Evolutionary conservation across 23 tunicate species (phyloP).

Genomic region (Trididemnum clinides): DNA sequence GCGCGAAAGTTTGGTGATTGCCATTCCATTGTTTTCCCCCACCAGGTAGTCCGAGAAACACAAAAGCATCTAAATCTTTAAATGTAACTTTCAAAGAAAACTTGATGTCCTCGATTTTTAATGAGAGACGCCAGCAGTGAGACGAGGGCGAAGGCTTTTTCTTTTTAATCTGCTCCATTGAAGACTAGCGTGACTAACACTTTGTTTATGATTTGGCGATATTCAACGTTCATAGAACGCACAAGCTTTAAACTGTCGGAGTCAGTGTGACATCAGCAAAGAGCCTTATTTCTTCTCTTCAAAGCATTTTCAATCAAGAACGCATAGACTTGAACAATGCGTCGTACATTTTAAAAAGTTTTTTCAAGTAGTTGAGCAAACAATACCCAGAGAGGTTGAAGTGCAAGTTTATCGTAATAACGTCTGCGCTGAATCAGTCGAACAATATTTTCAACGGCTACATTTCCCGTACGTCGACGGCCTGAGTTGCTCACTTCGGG

Average conservation of each 20-base stretch:
- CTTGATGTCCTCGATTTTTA: background rate
- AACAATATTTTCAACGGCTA: background rate
- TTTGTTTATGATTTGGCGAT: conserved; percentile 17
- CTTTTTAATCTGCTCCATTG: conserved; percentile 3
- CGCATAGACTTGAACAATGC: conserved; percentile 31
- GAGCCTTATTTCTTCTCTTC: conserved; percentile 48
- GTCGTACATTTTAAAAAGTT: background rate
- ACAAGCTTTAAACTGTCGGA: conserved; percentile 46
- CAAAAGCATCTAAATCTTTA: conserved; percentile 13
- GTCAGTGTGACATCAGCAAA: conserved; percentile 39
- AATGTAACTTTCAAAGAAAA: background rate
- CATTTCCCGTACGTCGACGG: conserved; percentile 19
- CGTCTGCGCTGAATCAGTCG: background rate
- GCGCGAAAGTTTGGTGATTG: conserved; percentile 3
- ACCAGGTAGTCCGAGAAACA: conserved; percentile 36
- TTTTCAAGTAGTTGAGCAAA: conserved; percentile 9
- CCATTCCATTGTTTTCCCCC: conserved; percentile 15
- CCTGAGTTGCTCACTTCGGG: background rate
- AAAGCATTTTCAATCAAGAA: conserved; percentile 11
- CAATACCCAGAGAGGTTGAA: background rate
- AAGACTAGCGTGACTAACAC: background rate
- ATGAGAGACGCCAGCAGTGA: conserved; percentile 1
- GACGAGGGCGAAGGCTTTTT: conserved; percentile 27
- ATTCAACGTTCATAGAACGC: conserved; percentile 10
- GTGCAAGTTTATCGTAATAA: conserved; percentile 8